phyloP scores from a whole-genome alignment of 2,113 vertebrate genomes.

The Anguilla japonica region DNA sequence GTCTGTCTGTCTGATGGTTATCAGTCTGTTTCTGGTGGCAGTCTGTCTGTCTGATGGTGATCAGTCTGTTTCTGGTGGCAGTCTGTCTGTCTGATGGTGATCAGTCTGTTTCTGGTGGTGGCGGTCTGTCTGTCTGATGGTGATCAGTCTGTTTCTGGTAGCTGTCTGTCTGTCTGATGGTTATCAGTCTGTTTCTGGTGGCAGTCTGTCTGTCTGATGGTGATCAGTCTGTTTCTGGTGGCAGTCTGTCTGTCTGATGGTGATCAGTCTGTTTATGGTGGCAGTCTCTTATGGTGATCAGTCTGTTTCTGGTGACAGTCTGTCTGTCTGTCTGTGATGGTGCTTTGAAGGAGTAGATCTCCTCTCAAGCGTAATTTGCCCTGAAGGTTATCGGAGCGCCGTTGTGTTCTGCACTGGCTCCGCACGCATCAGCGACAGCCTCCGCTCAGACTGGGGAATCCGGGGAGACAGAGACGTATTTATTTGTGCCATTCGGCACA shows the following conservation, averaged over 20 bases:
- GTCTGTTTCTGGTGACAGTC: too few relatives aligned
- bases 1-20: too few relatives aligned
- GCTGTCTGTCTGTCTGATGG: too few relatives aligned
- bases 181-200: too few relatives aligned
- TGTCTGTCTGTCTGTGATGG: not conserved
- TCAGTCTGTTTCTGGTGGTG: too few relatives aligned
- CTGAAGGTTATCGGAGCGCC: not conserved
- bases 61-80: too few relatives aligned
- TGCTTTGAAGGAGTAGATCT: not conserved
- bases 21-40: too few relatives aligned
- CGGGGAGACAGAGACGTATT: not conserved
- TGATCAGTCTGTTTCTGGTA: too few relatives aligned
- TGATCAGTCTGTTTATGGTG: not conserved
- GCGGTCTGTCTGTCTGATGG: too few relatives aligned
- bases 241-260: not conserved
- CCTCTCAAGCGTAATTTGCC: not conserved
- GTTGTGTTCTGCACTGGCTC: not conserved
- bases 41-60: too few relatives aligned
- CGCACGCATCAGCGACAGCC: not conserved
- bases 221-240: too few relatives aligned
- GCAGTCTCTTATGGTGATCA: not conserved
- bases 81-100: too few relatives aligned
- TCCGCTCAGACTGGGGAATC: not conserved
- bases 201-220: not conserved
- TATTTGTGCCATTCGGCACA: not conserved